Conservation (phyloP, 2,888 invertebrate species). For the Chalcis sispes region DNA sequence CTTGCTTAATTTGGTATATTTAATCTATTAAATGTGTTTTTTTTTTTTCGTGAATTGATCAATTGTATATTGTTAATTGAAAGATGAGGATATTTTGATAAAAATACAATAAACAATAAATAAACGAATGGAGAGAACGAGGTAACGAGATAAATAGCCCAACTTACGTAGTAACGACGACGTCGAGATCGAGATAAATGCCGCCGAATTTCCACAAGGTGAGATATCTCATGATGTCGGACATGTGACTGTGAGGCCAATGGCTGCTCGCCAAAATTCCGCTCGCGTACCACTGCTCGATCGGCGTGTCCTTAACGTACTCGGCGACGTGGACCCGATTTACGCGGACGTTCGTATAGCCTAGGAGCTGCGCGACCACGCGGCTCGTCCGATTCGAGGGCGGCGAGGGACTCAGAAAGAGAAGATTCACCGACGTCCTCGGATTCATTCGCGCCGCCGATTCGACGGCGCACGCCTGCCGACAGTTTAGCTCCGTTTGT, state of each 20-base stretch:
- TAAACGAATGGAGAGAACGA: no score
- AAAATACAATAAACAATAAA: no score
- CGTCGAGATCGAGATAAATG: constrained; percentile 86
- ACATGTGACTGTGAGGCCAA: constrained; percentile 81
- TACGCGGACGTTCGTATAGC: constrained; percentile 78
- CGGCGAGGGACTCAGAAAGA: constrained; percentile 77
- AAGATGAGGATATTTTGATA: no score
- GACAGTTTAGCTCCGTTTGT: constrained; percentile 75
- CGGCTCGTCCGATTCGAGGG: constrained; percentile 67
- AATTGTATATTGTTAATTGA: no score
- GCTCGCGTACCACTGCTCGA: constrained; percentile 78
- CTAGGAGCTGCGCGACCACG: constrained; percentile 72
- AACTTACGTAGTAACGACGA: constrained; percentile 80
- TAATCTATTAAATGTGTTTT: no score
- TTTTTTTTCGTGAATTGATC: no score
- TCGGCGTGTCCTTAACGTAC: constrained; percentile 79
- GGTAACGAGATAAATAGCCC: no score
- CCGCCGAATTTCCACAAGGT: constrained; percentile 87
- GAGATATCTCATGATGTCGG: constrained; percentile 82
- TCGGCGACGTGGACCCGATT: constrained; percentile 77
- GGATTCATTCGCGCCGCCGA: constrained; percentile 82
- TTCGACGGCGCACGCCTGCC: constrained; percentile 84
- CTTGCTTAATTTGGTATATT: no score
- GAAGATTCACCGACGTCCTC: constrained; percentile 78
- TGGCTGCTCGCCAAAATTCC: constrained; percentile 77